These are phyloP conservation scores for Habroteleia sp. DNA, from an alignment of 2,888 invertebrate genomes.

Conservation along the genomic window DNA sequence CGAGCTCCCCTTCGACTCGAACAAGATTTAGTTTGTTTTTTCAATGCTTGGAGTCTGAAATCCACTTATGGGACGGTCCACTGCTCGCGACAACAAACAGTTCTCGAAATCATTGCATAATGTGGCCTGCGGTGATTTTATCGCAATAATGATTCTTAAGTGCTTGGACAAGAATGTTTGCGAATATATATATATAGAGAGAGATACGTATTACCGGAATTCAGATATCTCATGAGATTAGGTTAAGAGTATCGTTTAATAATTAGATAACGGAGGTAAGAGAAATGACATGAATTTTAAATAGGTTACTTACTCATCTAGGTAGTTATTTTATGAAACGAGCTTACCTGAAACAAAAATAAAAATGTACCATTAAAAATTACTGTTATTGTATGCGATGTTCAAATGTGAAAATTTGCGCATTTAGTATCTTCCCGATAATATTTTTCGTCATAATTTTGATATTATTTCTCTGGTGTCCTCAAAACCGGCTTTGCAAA, in stretches of 20 bases:
- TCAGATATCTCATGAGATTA: conserved; percentile 47
- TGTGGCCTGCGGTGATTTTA: conserved; percentile 63
- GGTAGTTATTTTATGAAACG: conserved; percentile 6
- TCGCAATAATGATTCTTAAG: conserved; percentile 65
- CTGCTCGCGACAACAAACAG: conserved; percentile 76
- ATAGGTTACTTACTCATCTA: conserved; percentile 42
- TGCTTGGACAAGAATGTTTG: conserved; percentile 47
- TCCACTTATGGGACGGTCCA: conserved; percentile 75
- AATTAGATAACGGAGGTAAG: conserved; percentile 43
- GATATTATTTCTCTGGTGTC: conserved; percentile 19
- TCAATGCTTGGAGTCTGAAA: conserved; percentile 73
- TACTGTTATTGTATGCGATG: background rate
- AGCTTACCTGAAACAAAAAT: conserved; percentile 56
- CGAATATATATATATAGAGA: too few relatives aligned
- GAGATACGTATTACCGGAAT: conserved; percentile 41
- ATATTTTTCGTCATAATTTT: conserved; percentile 41
- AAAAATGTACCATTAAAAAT: conserved; percentile 14
- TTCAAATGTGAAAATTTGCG: background rate
- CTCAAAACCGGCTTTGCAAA: conserved; percentile 27
- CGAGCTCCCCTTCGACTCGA: conserved; percentile 66
- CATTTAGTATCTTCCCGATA: background rate
- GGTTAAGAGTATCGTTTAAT: conserved; percentile 20
- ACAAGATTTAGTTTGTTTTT: conserved; percentile 78
- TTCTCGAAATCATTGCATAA: conserved; percentile 63
- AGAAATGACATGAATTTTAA: conserved; percentile 29